These are phyloP conservation scores for Vultur gryphus DNA, from an alignment of 2,797 vertebrate species.

Conservation along the genomic window DNA sequence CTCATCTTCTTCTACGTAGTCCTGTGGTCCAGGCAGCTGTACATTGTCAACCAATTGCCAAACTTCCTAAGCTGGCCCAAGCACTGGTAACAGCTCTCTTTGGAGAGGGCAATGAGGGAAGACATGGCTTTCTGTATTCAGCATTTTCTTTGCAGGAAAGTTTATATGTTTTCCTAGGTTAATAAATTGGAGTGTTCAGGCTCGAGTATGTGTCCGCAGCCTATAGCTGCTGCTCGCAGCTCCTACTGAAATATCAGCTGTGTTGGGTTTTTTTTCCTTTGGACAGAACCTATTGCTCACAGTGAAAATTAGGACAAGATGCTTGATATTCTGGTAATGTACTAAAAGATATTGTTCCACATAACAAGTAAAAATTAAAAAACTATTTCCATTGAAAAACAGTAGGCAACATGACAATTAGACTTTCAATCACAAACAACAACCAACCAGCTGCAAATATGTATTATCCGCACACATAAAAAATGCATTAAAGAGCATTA, in stretches of 20 bases:
- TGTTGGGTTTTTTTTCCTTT: not conserved
- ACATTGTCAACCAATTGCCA: not conserved
- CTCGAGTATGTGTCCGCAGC: not conserved
- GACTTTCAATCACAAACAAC: not conserved
- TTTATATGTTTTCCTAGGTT: not conserved
- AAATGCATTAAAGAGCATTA: not conserved
- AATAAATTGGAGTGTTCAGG: not conserved
- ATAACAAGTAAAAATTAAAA: not conserved
- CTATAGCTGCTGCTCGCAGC: not conserved
- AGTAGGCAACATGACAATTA: not conserved
- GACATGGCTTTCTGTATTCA: not conserved
- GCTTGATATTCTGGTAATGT: not conserved
- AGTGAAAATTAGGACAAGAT: not conserved
- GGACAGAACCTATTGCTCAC: not conserved
- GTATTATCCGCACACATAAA: not conserved
- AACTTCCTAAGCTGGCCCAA: not conserved
- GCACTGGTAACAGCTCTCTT: not conserved
- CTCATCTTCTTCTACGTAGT: not conserved
- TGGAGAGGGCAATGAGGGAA: not conserved
- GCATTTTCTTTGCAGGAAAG: not conserved
- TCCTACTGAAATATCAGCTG: not conserved
- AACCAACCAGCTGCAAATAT: not conserved
- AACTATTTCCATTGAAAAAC: not conserved
- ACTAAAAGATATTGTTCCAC: not conserved
- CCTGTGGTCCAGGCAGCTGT: not conserved